Conservation (phyloP, 2,113 vertebrate species). For the Alligator mississippiensis region DNA sequence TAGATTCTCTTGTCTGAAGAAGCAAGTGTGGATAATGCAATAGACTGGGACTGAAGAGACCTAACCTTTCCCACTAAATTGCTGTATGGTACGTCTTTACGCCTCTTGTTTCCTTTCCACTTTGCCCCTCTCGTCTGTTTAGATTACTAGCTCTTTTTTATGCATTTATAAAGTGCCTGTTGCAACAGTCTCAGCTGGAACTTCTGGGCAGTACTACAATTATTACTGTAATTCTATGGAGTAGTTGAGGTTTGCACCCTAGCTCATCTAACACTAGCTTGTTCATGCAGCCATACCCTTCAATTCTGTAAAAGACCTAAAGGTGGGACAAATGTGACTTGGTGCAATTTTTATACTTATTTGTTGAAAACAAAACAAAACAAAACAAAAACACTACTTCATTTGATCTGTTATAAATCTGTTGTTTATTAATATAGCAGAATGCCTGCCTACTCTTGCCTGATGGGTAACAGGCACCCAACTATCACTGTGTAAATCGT, state of each 20-base stretch:
- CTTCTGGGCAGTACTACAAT: background rate
- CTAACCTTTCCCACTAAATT: background rate
- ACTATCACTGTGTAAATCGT: background rate
- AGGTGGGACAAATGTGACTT: background rate
- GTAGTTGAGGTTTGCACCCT: no score
- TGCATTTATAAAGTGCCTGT: background rate
- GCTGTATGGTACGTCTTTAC: background rate
- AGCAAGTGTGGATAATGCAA: background rate
- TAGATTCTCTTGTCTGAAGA: background rate
- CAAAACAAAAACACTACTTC: background rate
- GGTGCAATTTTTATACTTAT: background rate
- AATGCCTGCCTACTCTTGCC: background rate
- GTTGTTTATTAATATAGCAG: background rate
- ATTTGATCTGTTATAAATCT: background rate
- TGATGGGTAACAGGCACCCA: background rate
- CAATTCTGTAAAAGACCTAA: background rate
- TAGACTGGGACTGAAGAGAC: background rate
- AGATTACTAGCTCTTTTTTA: background rate
- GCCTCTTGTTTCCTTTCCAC: background rate
- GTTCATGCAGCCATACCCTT: background rate
- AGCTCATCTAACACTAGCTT: no score
- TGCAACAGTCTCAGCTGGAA: background rate
- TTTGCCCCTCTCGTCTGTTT: background rate
- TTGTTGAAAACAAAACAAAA: no score
- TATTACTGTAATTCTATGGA: no score